Evolutionary conservation across 2,113 vertebrate species (phyloP).

Genomic region (Phylloscopus trochiloides): DNA sequence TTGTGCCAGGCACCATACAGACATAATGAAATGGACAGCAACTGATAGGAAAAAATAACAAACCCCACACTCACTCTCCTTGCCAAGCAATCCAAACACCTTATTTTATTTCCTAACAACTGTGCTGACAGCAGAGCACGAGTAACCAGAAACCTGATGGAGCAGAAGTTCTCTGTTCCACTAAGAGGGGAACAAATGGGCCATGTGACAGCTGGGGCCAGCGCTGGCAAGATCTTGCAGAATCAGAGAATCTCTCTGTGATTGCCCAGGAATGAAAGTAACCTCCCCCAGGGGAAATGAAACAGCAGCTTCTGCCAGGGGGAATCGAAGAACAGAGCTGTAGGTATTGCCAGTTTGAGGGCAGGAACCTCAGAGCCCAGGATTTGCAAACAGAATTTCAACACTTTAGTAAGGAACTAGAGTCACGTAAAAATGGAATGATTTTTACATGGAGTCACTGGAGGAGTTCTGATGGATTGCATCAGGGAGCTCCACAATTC

Average conservation of each 20-base stretch:
- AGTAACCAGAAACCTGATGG: neutral
- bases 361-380: neutral
- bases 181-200: neutral
- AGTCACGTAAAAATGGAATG: neutral
- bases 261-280: neutral
- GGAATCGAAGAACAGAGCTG: neutral
- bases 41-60: neutral
- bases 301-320: neutral
- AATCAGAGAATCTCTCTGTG: neutral
- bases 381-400: neutral
- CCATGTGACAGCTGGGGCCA: neutral
- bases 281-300: neutral
- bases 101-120: neutral
- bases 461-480: neutral
- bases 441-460: neutral
- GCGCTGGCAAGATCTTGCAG: neutral
- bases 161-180: neutral
- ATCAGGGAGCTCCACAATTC: neutral
- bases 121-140: neutral
- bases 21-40: neutral
- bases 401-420: rapidly evolving
- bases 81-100: neutral
- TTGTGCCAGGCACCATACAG: neutral
- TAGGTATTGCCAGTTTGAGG: neutral
- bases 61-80: neutral